phyloP scores from a whole-genome alignment of 2,888 invertebrate genomes.

The Cinara cedri region DNA sequence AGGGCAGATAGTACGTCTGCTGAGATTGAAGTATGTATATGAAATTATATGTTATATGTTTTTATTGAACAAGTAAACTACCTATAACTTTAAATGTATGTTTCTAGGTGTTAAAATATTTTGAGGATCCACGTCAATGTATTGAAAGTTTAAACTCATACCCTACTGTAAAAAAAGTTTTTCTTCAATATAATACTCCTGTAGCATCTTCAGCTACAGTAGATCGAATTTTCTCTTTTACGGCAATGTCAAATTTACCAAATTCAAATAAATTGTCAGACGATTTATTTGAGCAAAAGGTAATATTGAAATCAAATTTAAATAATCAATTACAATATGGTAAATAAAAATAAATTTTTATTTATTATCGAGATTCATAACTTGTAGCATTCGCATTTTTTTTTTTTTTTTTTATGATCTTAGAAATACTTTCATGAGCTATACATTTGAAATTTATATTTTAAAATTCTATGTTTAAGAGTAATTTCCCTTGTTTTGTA shows the following conservation, averaged over 20 bases:
- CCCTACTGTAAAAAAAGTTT: background rate
- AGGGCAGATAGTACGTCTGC: conserved; percentile 14
- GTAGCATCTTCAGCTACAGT: conserved; percentile 2
- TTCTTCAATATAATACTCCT: background rate
- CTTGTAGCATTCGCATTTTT: too few species aligned
- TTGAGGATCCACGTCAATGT: background rate
- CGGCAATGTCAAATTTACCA: background rate
- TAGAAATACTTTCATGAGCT: too few species aligned
- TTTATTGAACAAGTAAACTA: conserved; percentile 4
- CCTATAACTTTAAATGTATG: conserved; percentile 13
- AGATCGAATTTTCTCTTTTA: background rate
- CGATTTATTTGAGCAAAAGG: conserved; percentile 11
- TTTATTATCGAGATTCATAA: too few species aligned
- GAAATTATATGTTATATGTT: conserved; percentile 30
- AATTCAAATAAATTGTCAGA: conserved; percentile 9
- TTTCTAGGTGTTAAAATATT: conserved; percentile 17
- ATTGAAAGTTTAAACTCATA: background rate
- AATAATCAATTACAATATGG: conserved; percentile 2
- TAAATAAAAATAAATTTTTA: background rate
- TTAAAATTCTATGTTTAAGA: too few species aligned
- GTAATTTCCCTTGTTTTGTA: too few species aligned
- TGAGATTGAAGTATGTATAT: conserved; percentile 28
- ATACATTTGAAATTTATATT: too few species aligned
- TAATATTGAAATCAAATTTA: conserved; percentile 20
- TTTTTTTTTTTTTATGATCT: too few species aligned